Conservation (phyloP, 92 coral and sea anemone genomes). For the Bergia puertoricense region DNA sequence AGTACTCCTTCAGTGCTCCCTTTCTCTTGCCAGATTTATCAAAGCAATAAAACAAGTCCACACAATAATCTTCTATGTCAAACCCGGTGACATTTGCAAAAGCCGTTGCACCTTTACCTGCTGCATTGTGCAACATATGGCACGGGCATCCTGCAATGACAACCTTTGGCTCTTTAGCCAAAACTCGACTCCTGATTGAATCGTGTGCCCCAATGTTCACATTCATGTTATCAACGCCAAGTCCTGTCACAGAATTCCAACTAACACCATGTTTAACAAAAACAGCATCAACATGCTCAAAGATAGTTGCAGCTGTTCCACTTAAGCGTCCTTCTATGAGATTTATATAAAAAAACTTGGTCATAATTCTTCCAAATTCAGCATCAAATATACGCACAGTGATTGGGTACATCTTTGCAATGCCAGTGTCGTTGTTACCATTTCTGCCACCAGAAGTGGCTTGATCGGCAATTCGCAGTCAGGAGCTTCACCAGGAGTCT, state of each 20-base stretch:
- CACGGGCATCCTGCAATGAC: slow-evolving; percentile 33
- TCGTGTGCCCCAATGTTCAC: slow-evolving; percentile 60
- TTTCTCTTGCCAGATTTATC: slow-evolving; percentile 62
- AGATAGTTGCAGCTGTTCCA: slow-evolving; percentile 53
- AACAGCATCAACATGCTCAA: slow-evolving; percentile 39
- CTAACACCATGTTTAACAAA: slow-evolving; percentile 37
- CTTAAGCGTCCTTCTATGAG: slow-evolving; percentile 28
- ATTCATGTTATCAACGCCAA: slow-evolving; percentile 61
- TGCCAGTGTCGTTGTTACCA: slow-evolving; percentile 31
- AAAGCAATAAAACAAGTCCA: slow-evolving; percentile 63
- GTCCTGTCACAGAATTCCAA: slow-evolving; percentile 48
- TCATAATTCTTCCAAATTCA: slow-evolving; percentile 44
- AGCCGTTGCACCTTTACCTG: slow-evolving; percentile 21
- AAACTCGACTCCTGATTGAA: slow-evolving; percentile 59
- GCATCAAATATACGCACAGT: slow-evolving; percentile 54
- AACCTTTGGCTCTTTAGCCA: slow-evolving; percentile 45
- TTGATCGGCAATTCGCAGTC: too few species aligned
- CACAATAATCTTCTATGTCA: slow-evolving; percentile 64
- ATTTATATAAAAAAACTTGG: slow-evolving; percentile 47
- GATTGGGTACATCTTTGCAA: slow-evolving; percentile 46
- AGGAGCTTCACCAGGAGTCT: too few species aligned
- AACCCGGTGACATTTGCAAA: slow-evolving; percentile 56
- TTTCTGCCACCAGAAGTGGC: too few species aligned
- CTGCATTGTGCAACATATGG: slow-evolving; percentile 63
- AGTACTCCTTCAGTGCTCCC: slow-evolving; percentile 57